Evolutionary conservation across 1,140 invertebrate genomes (phyloP).

Genomic region (Drosophila equinoxialis): DNA sequence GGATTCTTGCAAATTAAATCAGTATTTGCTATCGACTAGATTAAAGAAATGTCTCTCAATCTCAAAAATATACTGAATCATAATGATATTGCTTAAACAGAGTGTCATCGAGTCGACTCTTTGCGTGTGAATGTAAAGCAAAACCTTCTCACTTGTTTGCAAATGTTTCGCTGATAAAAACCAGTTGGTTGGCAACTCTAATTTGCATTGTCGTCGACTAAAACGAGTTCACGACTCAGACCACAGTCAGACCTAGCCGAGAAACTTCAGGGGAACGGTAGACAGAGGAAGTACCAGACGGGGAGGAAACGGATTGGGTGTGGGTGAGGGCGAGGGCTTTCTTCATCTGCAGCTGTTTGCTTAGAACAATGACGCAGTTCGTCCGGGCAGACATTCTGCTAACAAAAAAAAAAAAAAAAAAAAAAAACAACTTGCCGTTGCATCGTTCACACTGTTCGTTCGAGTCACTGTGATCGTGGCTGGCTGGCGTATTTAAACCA

Average conservation of each 20-base stretch:
- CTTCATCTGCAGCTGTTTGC: conserved; percentile 40
- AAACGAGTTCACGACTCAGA: conserved; percentile 40
- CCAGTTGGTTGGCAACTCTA: conserved; percentile 72
- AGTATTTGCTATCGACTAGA: no score
- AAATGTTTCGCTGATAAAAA: conserved; percentile 63
- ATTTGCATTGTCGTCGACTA: conserved; percentile 66
- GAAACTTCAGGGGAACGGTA: conserved; percentile 17
- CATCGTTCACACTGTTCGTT: not conserved
- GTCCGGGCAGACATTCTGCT: conserved; percentile 33
- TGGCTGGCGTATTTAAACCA: conserved; percentile 63
- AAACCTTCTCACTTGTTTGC: conserved; percentile 23
- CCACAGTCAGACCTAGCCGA: conserved; percentile 31
- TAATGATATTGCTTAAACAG: not conserved
- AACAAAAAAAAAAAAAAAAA: no score
- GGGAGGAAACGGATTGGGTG: not conserved
- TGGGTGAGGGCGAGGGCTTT: conserved; percentile 33
- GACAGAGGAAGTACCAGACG: conserved; percentile 8
- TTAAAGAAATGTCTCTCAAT: no score
- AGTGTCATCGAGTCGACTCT: not conserved
- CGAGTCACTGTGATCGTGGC: not conserved
- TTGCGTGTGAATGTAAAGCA: not conserved
- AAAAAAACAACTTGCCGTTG: conserved; percentile 5
- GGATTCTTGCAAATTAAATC: no score
- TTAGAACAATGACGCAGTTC: conserved; percentile 37
- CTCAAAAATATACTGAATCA: no score